phyloP scores from a whole-genome alignment of 2,113 vertebrate species.

The Eonycteris spelaea region DNA sequence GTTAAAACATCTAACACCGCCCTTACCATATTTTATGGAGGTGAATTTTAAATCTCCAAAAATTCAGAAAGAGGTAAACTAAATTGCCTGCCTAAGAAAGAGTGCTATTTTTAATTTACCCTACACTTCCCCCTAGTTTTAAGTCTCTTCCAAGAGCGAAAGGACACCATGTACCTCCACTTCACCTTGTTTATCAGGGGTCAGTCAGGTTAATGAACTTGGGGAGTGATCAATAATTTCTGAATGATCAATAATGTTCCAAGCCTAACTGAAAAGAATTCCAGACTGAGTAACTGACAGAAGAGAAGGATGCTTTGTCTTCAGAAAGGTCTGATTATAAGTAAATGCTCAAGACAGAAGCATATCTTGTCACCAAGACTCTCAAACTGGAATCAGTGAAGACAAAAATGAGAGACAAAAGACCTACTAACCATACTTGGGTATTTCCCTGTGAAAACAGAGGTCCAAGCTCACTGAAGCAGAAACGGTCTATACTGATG shows the following conservation, averaged over 20 bases:
- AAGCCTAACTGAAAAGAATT: neutral
- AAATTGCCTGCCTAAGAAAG: neutral
- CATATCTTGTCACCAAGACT: neutral
- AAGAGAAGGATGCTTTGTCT: neutral
- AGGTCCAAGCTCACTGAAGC: neutral
- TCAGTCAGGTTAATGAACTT: neutral
- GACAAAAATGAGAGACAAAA: neutral
- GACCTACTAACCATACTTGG: neutral
- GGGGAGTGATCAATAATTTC: neutral
- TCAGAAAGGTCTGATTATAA: neutral
- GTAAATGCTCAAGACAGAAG: neutral
- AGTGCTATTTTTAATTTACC: neutral
- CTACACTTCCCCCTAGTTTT: neutral
- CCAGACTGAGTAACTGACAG: neutral
- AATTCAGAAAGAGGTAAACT: constrained; percentile 11
- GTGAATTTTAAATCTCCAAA: neutral
- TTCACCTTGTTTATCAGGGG: neutral
- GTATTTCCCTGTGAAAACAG: neutral
- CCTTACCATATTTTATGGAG: neutral
- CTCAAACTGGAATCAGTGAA: neutral
- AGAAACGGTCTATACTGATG: neutral
- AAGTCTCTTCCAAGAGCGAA: neutral
- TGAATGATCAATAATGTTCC: neutral
- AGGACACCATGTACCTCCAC: neutral
- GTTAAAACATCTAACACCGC: neutral